These are phyloP conservation scores for Amiota communis DNA, from an alignment of 2,888 invertebrate genomes.

Conservation along the genomic window DNA sequence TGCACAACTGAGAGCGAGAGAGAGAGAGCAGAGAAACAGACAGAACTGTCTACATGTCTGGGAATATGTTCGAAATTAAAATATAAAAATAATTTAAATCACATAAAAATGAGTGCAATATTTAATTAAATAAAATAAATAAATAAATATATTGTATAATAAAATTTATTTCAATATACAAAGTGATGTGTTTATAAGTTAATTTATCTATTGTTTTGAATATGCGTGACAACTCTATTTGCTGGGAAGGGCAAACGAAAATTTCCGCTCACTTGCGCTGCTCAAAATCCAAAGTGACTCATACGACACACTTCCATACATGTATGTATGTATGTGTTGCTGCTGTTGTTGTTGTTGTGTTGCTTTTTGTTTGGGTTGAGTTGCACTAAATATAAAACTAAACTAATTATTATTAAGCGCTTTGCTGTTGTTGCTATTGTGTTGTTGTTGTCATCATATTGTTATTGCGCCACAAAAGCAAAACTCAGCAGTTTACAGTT, in stretches of 20 bases:
- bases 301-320: background rate
- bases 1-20: conserved; percentile 5
- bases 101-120: background rate
- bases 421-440: background rate
- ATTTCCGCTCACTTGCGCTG: background rate
- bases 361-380: conserved; percentile 15
- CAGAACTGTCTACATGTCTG: conserved; percentile 6
- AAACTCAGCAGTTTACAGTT: background rate
- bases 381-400: conserved; percentile 26
- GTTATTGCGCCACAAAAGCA: conserved; percentile 16
- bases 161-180: background rate
- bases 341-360: conserved; percentile 27
- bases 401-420: conserved; percentile 8
- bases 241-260: conserved; percentile 17
- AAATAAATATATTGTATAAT: conserved; percentile 27
- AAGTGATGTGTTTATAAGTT: no score
- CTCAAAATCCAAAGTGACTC: background rate
- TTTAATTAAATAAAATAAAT: background rate
- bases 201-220: background rate
- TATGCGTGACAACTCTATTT: conserved; percentile 14
- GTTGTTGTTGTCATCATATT: background rate
- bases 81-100: background rate
- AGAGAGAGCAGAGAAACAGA: background rate
- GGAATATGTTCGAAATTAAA: background rate
- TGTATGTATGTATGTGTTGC: conserved; percentile 24